Base-by-base conservation (phyloP, 2,113 vertebrate species). In the Gavia stellata region DNA sequence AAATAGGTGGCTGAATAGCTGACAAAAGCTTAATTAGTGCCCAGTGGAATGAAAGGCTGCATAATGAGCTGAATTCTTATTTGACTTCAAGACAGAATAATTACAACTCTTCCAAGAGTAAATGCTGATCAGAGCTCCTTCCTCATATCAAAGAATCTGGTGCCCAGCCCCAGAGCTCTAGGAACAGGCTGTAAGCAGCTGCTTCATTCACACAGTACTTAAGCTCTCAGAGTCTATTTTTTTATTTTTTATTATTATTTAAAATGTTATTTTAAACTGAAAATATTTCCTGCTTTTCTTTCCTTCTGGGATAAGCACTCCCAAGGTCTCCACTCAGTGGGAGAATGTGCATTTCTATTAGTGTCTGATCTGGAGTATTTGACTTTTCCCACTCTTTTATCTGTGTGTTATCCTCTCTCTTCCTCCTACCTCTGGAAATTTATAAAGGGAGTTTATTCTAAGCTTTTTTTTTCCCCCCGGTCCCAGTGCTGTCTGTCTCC, bases 281-380 rank as follows among this genome's bases (percentile, higher is more conserved):
- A 95, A 81, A 21, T 81, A 72, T 36, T 59, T 90, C 34, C 38
- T 93, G 67, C 23, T 86, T 84, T 67, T n/a, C 61, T 77, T 45
- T 14, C 13, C 14, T 71, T 71, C 42, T 92, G 93, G 28, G 73
- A 94, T 49, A 52, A 94, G 24, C 36, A 28, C 24, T 87, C 34
- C 44, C 81, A 94, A 94, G 89, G 87, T 95, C 84, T 92, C 84
- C 33, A 61, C 73, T 93, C 53, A 55, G 81, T 75, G 86, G 91
- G 80, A 68, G 36, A 89, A 62, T 38, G n/a, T 81, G 55, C 18
- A 20, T 89, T 94, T 90, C 45, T 82, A 34, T 14, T 9, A 53
- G 28, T 58, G 71, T 80, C 70, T 95, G 65, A 19, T 58, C n/a
- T 68, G 84, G 61, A 75, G 1, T 28, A 20, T 66, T 66, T 77